Base-by-base conservation (phyloP, 2,888 invertebrate genomes). In the Drosophila colorata region DNA sequence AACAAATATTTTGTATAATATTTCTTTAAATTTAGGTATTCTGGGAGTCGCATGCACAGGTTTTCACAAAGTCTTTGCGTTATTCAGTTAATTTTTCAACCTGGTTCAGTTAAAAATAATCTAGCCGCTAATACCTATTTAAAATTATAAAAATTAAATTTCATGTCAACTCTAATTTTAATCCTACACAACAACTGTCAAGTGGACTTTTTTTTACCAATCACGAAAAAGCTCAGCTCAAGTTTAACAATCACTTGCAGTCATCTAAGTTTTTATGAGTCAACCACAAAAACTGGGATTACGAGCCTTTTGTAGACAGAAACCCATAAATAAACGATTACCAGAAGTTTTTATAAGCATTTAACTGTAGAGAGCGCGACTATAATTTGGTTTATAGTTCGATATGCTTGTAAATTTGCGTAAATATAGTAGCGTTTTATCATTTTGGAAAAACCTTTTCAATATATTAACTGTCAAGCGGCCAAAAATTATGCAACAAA, bases 391-490 rank as follows among this genome's bases (percentile, higher is more conserved):
- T 76, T 79, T 61, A 67, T 79, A 74, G 66, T 64, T 72, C 33
- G 64, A 63, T 57, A 52, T 55, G 69, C 60, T 70, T 80, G 82
- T 73, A 76, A 80, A 83, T 80, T 66, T 76, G 64, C 67, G 49
- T 38, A 68, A 59, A 65, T 78, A 70, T 83, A 63, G 59, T 63
- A 46, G 49, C 56, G 20, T 67, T 72, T 72, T 75, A 78, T 69
- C 69, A 71, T 68, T 58, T 65, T 63, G 52, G 20, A 52, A 64
- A 64, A 81, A 68, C 82, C 78, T 85, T 81, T 80, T 80, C 85
- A 76, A 76, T 87, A 76, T 74, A 87, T 80, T 84, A 80, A 80
- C 85, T 84, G 84, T 73, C 80, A 74, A 37, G 51, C 53, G 46
- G 9, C n/a, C 60, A 58, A 74, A 65, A 81, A 83, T 79, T 61